Evolutionary conservation across 2,797 vertebrate genomes (phyloP), one percentile per base, ranked within the genome.

Genomic region (Botia almorhae): DNA sequence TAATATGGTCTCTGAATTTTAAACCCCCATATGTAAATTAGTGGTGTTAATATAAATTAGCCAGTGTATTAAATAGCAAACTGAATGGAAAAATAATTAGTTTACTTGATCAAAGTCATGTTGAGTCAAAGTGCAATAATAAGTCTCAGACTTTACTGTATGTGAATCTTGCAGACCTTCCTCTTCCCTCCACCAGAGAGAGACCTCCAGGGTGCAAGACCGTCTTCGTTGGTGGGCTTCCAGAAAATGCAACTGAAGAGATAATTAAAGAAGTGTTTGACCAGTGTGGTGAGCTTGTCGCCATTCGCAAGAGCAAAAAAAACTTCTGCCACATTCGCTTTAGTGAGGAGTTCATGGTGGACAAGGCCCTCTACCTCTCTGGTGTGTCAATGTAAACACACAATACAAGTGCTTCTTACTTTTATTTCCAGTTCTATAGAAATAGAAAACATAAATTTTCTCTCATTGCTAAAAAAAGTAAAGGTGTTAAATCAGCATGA

Each of bases 321-420:
- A 96, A 96, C 90, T 96, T 96, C 88, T 96, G 95, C 89, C 96
- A 96, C 91, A 96, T 96, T 86, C 95, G 96, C 86, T 96, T 94
- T 88, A 89, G 92, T 36, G 95, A 96, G 85, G 95, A 96, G 88
- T 96, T 95, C 93, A 96, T 96, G 95, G 95, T 96, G 89, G 96
- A 96, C 92, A 96, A 96, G 90, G 95, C 95, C 87, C 94, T 96
- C 90, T 96, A 96, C 89, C 94, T 96, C 85, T 96, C 96, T 85
- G 96, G 96, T 96, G 93, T 21, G 84, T 46, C 7, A 69, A 51
- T 74, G 23, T 50, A 19, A 16, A 63, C 6, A 43, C 23, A 21
- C 12, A 14, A 21, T 2, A 21, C 6, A 0, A 33, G 33, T 33
- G 33, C 33, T 23, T 3, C 21, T 74, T 39, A 4, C 23, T 51